Evolutionary conservation across 2,797 vertebrate genomes (phyloP), one percentile per base, ranked within the genome.

Genomic region (Lemur catta): DNA sequence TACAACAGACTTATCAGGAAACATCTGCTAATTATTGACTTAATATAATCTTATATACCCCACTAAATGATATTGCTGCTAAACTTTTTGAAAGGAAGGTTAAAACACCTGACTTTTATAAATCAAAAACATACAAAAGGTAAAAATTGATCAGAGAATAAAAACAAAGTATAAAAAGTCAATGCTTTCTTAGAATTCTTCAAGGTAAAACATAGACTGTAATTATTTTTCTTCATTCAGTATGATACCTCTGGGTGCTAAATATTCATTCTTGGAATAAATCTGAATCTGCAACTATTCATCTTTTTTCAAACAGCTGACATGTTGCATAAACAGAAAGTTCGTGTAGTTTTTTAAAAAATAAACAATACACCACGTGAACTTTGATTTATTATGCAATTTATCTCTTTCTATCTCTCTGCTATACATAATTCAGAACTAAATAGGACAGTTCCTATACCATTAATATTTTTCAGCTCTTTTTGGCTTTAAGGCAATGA

Each of bases 351-450:
- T 96, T 94, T 97, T 98, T 65, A 9, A 82, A 97, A 98, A 98
- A 98, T 98, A 98, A 98, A 98, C 97, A 98, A 98, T 98, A 98
- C 71, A 98, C 97, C 97, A 98, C 97, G 96, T 97, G 97, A 98
- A 98, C 97, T 97, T 97, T 98, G 98, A 99, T 98, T 99, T 98
- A 98, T 98, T 98, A 98, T 98, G 97, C 94, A 98, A 98, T 99
- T 98, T 98, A 98, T 99, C 98, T 99, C 97, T 98, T 98, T 98
- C 98, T 98, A 98, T 99, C 98, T 98, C 95, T 97, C 82, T 90
- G 46, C 97, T 98, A 98, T 98, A 98, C 97, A 98, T 98, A 98
- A 98, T 98, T 99, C 98, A 98, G 97, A 98, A 97, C 96, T 97
- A 97, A 94, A 98, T 82, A 98, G 97, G 97, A 98, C 80, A 96